Percentiles rank a stretch among this genome's conserved stretches.
These are phyloP conservation scores for Mystacides longicornis DNA, from an alignment of 2,888 invertebrate species.

Conservation along the genomic window DNA sequence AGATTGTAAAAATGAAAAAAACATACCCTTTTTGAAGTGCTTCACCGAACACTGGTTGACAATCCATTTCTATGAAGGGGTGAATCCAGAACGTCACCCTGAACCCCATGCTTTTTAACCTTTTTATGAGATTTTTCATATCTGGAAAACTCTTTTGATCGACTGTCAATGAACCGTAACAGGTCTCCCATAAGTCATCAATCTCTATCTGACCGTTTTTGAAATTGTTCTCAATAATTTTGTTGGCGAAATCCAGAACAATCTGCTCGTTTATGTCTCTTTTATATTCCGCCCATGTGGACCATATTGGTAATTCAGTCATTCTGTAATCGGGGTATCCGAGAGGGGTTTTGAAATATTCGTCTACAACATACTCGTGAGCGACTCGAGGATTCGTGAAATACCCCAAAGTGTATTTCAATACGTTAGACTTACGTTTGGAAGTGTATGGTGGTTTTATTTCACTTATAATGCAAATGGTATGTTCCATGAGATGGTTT, in stretches of 20 bases:
- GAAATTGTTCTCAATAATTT: slow-evolving; percentile 45
- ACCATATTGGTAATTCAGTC: slow-evolving; percentile 58
- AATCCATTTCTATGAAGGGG: slow-evolving; percentile 55
- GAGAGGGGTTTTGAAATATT: slow-evolving; percentile 51
- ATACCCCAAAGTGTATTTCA: slow-evolving; percentile 56
- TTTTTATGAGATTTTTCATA: slow-evolving; percentile 42
- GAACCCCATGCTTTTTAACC: slow-evolving; percentile 42
- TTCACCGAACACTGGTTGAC: slow-evolving; percentile 46
- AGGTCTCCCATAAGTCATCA: slow-evolving; percentile 58
- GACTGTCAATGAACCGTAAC: slow-evolving; percentile 54
- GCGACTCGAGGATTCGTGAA: slow-evolving; percentile 50
- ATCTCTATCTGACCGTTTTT: slow-evolving; percentile 53
- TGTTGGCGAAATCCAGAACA: slow-evolving; percentile 45
- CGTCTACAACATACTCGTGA: slow-evolving; percentile 53
- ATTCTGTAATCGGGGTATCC: slow-evolving; percentile 49
- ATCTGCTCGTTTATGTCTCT: slow-evolving; percentile 44
- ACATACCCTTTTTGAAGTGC: slow-evolving; percentile 42
- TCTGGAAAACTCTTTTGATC: slow-evolving; percentile 38
- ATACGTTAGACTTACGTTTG: slow-evolving; percentile 37
- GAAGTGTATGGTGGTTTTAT: slow-evolving; percentile 43
- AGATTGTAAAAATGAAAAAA: no score
- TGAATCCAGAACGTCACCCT: slow-evolving; percentile 57
- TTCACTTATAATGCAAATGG: slow-evolving; percentile 47
- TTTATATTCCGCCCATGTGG: slow-evolving; percentile 58
- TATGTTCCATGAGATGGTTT: slow-evolving; percentile 42